Evolutionary conservation across 2,113 vertebrate species (phyloP), one percentile per base, ranked within the genome.

Genomic region (Okapia johnstoni): DNA sequence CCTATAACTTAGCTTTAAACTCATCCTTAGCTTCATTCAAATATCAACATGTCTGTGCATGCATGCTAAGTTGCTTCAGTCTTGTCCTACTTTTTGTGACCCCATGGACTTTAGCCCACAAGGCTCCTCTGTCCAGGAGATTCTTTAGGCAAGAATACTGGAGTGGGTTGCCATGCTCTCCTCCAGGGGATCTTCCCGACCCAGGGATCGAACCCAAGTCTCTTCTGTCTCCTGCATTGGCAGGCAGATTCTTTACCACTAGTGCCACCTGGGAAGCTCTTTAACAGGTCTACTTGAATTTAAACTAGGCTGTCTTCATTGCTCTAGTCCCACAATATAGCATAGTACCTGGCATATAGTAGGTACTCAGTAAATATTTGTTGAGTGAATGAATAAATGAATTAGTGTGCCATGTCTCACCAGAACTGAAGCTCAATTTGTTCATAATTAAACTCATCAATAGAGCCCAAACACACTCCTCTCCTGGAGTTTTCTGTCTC

Each of bases 341-440:
- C 23, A 76, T 48, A 94, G 40, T 76, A 36, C 33, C 63, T 84
- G 55, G n/a, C 11, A 73, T 85, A 57, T 70, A 88, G 48, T 58
- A 94, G 76, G 23, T 25, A 84, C n/a, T 63, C 61, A 84, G 21
- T 83, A 70, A 85, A 80, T 93, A 93, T 60, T 30, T 85, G 25
- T 76, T 88, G 66, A 86, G 26, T 93, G 48, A 87, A 90, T 76
- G n/a, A 97, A 83, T 76, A 91, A 77, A 77, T 85, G 17, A 84
- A 88, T 66, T 77, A 85, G 26, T 66, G 43, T 84, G 90, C 87
- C 76, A 83, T n/a, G 40, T 96, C 50, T 96, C 88, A 57, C 12
- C 90, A 17, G 61, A 88, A 46, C 58, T 81, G 2, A 73, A 89
- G 40, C 2, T 93, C 70, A 87, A 43, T 92, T 46, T 92, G 55